Evolutionary conservation across 2,113 vertebrate species (phyloP), one percentile per base, ranked within the genome.

Genomic region (Prunella fulvescens): DNA sequence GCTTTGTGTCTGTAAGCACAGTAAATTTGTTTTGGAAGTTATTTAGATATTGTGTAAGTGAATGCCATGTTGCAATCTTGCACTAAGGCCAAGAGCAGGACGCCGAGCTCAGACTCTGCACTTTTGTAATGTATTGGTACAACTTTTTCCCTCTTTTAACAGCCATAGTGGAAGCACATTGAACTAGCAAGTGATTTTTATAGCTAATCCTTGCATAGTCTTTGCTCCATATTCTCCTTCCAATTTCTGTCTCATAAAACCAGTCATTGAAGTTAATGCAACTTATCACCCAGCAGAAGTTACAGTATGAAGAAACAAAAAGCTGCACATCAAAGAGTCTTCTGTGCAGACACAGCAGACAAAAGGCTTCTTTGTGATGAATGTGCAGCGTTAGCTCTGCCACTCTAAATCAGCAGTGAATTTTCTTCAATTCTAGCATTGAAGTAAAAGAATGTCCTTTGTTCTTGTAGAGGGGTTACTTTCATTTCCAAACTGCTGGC

Each of bases 401-500:
- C 66, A 56, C 74, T 92, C 67, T 81, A 81, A 92, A 82, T 69
- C 66, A 72, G 90, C 40, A 86, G 89, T 86, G 70, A 95, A 57
- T 87, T 95, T 89, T 92, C 85, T 72, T 97, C 77, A 66, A 6
- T 91, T 95, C 69, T 90, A 37, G 51, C 39, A 80, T 19, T 94
- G 78, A 85, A 89, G 64, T 93, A 82, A 90, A 92, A 97, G 71
- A 97, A 95, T 90, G 77, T 48, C 83, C 45, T 84, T 96, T 97
- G 91, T 98, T 90, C 88, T 93, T 70, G 69, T 60, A 81, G 81
- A 19, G 31, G 54, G 17, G 60, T 93, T 91, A 76, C 67, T 96
- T 95, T 90, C 69, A 54, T 96, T 97, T 97, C 88, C 87, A 95
- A 83, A 97, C 96, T 93, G 90, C 86, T 97, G 90, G 19, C 73